These are phyloP conservation scores for Anableps anableps DNA, from an alignment of 2,797 vertebrate species.

Conservation along the genomic window DNA sequence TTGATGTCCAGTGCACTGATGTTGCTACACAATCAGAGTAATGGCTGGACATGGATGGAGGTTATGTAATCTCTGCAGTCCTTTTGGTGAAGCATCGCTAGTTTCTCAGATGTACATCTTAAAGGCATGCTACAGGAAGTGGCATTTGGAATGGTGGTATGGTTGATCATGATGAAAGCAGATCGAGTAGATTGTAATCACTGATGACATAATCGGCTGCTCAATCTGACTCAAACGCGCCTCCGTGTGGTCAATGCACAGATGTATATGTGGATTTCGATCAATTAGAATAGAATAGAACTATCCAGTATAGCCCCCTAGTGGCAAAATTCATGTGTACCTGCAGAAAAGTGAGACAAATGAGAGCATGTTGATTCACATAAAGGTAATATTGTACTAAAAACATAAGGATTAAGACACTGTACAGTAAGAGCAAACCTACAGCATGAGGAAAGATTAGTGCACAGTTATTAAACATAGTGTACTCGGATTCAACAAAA, in stretches of 20 bases:
- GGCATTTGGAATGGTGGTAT: conserved; percentile 5
- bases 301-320: background rate
- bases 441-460: background rate
- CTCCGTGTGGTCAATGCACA: conserved; percentile 49
- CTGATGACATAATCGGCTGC: conserved; percentile 42
- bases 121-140: background rate
- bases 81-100: background rate
- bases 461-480: background rate
- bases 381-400: background rate
- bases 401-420: too few species aligned
- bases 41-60: conserved; percentile 10
- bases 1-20: conserved; percentile 35
- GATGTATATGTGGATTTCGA: background rate
- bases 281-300: background rate
- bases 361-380: background rate
- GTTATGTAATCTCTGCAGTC: conserved; percentile 60
- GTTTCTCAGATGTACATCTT: background rate
- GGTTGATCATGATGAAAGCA: conserved; percentile 35
- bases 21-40: conserved; percentile 64
- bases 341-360: background rate
- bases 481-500: background rate
- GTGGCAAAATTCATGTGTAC: background rate
- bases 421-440: background rate
- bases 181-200: conserved; percentile 23
- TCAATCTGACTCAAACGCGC: conserved; percentile 53